Conservation (phyloP, 2,888 invertebrate genomes). For the Mythimna pallens region DNA sequence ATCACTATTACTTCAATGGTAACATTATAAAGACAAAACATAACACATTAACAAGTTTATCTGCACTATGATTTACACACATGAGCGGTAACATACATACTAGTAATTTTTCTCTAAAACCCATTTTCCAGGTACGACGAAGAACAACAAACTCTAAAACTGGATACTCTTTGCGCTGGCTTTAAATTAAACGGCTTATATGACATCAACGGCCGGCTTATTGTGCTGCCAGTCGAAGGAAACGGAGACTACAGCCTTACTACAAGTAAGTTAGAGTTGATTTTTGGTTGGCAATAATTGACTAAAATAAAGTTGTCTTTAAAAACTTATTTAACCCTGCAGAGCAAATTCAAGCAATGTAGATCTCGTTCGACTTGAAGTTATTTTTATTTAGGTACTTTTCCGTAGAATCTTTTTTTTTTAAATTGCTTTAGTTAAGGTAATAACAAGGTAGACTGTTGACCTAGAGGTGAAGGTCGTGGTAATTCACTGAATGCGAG, state of each 20-base stretch:
- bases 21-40: too few species aligned
- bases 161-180: conserved; percentile 45
- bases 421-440: background rate
- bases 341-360: background rate
- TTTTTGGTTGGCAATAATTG: background rate
- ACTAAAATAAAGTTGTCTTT: background rate
- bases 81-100: too few species aligned
- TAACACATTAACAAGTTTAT: too few species aligned
- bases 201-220: conserved; percentile 60
- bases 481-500: background rate
- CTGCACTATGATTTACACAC: too few species aligned
- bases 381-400: background rate
- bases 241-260: conserved; percentile 57
- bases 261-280: conserved; percentile 49
- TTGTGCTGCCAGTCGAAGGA: conserved; percentile 60
- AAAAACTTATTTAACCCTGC: background rate
- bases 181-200: conserved; percentile 60
- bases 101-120: background rate
- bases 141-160: conserved; percentile 19
- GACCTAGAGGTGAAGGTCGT: background rate
- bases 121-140: conserved; percentile 48
- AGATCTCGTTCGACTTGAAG: conserved; percentile 8
- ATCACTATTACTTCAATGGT: too few species aligned
- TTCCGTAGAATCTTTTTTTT: background rate
- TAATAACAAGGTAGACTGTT: too few species aligned